Percentiles rank a stretch among this genome's conserved stretches.
Conservation (phyloP, 2,888 invertebrate genomes). For the Parnassius glacialis region DNA sequence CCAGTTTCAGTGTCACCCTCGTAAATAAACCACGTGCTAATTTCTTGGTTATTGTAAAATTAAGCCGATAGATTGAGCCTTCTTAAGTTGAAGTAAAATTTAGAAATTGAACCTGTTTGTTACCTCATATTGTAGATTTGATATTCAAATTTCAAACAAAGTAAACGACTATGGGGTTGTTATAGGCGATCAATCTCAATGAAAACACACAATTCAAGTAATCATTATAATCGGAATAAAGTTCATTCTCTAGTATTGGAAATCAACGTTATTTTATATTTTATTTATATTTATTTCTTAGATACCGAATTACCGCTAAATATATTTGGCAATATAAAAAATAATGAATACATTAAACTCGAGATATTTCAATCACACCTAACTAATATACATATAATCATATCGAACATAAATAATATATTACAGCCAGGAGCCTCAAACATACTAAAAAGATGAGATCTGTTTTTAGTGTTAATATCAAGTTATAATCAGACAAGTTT, state of each 20-base stretch:
- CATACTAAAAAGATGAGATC: too few relatives aligned
- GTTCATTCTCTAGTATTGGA: conserved; percentile 54
- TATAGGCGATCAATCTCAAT: background rate
- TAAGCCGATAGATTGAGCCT: too few relatives aligned
- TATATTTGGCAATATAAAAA: conserved; percentile 80
- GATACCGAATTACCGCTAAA: conserved; percentile 72
- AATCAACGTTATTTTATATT: conserved; percentile 67
- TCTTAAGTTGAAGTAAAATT: too few relatives aligned
- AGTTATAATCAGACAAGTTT: conserved; percentile 25
- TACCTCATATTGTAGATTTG: too few relatives aligned
- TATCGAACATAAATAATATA: conserved; percentile 34
- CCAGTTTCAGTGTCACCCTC: too few relatives aligned
- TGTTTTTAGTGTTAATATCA: too few relatives aligned
- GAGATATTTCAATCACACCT: conserved; percentile 65
- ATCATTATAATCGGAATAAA: conserved; percentile 43
- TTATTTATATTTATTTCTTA: conserved; percentile 65
- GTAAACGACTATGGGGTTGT: too few relatives aligned
- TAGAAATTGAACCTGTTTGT: too few relatives aligned
- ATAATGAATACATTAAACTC: conserved; percentile 75
- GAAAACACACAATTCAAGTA: conserved; percentile 28
- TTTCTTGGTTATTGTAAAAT: too few relatives aligned
- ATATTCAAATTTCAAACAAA: too few relatives aligned
- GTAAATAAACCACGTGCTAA: too few relatives aligned
- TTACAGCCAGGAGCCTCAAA: conserved; percentile 41
- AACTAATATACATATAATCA: conserved; percentile 54